These are phyloP conservation scores for Agonopterix subpropinquella DNA, from an alignment of 2,888 invertebrate species.

Conservation along the genomic window DNA sequence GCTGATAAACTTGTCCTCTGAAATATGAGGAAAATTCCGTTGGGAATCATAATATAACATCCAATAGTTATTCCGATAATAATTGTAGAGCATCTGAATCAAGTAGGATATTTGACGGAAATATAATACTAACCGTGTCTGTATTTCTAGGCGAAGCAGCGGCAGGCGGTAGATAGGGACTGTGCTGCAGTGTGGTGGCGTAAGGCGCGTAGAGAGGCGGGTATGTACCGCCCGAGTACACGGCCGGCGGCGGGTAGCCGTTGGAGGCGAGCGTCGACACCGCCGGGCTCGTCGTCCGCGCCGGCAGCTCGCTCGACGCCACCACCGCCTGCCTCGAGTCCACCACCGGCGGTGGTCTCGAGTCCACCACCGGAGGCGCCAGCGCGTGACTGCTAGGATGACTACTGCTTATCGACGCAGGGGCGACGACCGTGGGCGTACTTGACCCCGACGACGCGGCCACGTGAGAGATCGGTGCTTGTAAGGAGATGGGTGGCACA, in stretches of 20 bases:
- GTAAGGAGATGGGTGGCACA: constrained; percentile 38
- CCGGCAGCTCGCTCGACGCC: constrained; percentile 68
- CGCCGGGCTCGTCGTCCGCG: constrained; percentile 48
- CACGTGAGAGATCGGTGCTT: constrained; percentile 40
- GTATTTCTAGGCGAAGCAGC: constrained; percentile 79
- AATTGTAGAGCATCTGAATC: constrained; percentile 6
- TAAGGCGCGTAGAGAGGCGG: constrained; percentile 88
- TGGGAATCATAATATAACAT: not conserved
- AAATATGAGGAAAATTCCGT: constrained; percentile 13
- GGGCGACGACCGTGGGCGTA: constrained; percentile 36
- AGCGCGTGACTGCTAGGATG: constrained; percentile 47
- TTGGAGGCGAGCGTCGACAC: constrained; percentile 80
- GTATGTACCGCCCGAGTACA: constrained; percentile 77
- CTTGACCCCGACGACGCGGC: constrained; percentile 38
- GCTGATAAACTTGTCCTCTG: constrained; percentile 64
- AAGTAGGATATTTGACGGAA: not conserved
- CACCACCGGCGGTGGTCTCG: constrained; percentile 47
- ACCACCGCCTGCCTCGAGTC: constrained; percentile 40
- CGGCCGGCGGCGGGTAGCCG: constrained; percentile 79
- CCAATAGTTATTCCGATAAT: not conserved
- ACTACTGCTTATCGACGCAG: constrained; percentile 32
- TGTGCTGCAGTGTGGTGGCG: constrained; percentile 82
- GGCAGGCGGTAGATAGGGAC: constrained; percentile 82
- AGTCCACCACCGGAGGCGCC: constrained; percentile 47
- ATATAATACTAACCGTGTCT: constrained; percentile 58